phyloP scores from a whole-genome alignment of 2,797 vertebrate species.

The Xyrichtys novacula region DNA sequence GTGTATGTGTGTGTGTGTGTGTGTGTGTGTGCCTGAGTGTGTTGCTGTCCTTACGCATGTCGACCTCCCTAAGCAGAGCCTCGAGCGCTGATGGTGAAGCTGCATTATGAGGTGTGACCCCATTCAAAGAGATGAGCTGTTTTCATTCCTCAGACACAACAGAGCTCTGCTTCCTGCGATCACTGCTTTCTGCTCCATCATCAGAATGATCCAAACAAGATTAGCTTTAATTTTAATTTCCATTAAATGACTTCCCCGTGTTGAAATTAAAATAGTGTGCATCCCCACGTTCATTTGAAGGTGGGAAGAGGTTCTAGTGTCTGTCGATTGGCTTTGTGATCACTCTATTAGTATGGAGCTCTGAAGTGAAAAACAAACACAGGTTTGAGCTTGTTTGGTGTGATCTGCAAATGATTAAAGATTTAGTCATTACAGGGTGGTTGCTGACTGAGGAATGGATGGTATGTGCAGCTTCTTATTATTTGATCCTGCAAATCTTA shows the following conservation, averaged over 20 bases:
- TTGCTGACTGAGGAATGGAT: background rate
- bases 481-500: no score
- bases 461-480: no score
- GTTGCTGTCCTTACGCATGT: constrained; percentile 17
- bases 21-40: background rate
- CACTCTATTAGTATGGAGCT: constrained; percentile 39
- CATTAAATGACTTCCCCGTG: constrained; percentile 15
- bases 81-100: constrained; percentile 63
- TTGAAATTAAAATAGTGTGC: constrained; percentile 7
- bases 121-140: constrained; percentile 58
- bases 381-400: constrained; percentile 16
- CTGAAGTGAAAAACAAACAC: constrained; percentile 25
- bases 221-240: constrained; percentile 19
- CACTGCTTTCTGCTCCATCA: constrained; percentile 6
- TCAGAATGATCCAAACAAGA: constrained; percentile 31
- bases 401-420: constrained; percentile 40
- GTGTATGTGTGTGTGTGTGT: background rate
- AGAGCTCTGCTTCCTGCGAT: constrained; percentile 29
- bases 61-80: constrained; percentile 28
- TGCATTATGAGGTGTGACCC: constrained; percentile 69
- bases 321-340: constrained; percentile 50
- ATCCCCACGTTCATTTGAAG: constrained; percentile 12
- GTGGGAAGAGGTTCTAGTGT: constrained; percentile 11
- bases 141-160: constrained; percentile 60
- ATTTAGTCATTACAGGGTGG: constrained; percentile 1